These are phyloP conservation scores for Tridacna gigas DNA, from an alignment of 2,888 invertebrate species.

Conservation along the genomic window DNA sequence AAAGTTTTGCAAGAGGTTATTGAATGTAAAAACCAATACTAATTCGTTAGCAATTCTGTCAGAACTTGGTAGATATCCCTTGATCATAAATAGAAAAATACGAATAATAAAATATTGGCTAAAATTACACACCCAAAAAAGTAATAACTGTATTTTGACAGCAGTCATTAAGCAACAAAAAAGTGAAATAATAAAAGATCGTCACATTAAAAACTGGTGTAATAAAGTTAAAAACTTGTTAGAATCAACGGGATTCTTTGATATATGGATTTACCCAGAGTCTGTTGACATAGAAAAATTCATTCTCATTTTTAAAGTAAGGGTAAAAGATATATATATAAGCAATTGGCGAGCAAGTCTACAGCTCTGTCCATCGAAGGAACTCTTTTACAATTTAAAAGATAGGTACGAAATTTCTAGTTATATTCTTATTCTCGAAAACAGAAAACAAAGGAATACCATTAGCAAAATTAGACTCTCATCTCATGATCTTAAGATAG, in stretches of 20 bases:
- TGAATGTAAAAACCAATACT: constrained; percentile 6
- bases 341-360: constrained; percentile 13
- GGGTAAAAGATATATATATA: constrained; percentile 23
- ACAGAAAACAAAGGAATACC: neutral
- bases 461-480: neutral
- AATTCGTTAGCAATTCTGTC: neutral
- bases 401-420: too few species aligned
- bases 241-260: constrained; percentile 1
- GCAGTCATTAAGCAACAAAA: constrained; percentile 15
- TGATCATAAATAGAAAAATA: neutral
- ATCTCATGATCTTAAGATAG: neutral
- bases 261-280: constrained; percentile 34
- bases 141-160: constrained; percentile 3
- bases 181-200: neutral
- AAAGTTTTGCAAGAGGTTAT: constrained; percentile 32
- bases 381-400: too few species aligned
- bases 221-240: neutral
- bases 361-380: neutral
- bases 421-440: too few species aligned
- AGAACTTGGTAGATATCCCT: constrained; percentile 17
- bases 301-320: constrained; percentile 10
- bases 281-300: constrained; percentile 12
- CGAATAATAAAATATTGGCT: constrained; percentile 19
- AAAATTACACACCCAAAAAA: neutral
- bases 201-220: neutral